Percentiles rank a stretch among this genome's conserved stretches.
Evolutionary conservation across 2,888 invertebrate species (phyloP).

Genomic region (Apamea anceps): DNA sequence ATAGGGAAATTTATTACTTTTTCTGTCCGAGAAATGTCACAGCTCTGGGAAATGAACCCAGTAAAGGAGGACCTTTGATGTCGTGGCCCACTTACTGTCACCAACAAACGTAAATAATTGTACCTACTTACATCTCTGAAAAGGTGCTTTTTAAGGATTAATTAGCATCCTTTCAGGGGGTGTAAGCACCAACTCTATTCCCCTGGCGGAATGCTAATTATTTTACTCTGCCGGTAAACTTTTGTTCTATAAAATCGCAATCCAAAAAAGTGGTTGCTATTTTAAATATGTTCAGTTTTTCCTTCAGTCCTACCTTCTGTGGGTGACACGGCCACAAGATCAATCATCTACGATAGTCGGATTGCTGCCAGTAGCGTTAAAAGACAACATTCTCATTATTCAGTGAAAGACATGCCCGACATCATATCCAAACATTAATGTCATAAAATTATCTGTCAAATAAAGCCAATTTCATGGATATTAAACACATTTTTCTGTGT

Average conservation of each 20-base stretch:
- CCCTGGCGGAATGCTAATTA: neutral
- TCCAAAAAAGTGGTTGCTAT: neutral
- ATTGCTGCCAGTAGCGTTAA: neutral
- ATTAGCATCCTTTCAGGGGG: neutral
- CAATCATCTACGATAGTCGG: neutral
- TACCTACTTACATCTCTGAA: neutral
- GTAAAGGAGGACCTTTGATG: conserved; percentile 7
- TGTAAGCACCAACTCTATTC: neutral
- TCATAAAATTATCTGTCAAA: too few relatives aligned
- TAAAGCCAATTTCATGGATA: too few relatives aligned
- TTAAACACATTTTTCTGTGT: too few relatives aligned
- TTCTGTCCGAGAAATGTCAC: conserved; percentile 2
- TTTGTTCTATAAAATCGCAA: neutral
- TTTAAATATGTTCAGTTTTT: neutral
- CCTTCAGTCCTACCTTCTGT: neutral
- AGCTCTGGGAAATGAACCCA: neutral
- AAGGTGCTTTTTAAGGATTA: neutral
- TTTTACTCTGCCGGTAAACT: too few relatives aligned
- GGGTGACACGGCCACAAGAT: neutral
- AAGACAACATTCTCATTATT: neutral
- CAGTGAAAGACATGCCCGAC: too few relatives aligned
- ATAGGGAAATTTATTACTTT: neutral
- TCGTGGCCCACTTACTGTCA: neutral
- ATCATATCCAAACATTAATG: too few relatives aligned
- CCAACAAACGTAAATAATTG: conserved; percentile 12